These are phyloP conservation scores for Danio rerio DNA, from an alignment of 2,113 vertebrate species.

Conservation along the genomic window DNA sequence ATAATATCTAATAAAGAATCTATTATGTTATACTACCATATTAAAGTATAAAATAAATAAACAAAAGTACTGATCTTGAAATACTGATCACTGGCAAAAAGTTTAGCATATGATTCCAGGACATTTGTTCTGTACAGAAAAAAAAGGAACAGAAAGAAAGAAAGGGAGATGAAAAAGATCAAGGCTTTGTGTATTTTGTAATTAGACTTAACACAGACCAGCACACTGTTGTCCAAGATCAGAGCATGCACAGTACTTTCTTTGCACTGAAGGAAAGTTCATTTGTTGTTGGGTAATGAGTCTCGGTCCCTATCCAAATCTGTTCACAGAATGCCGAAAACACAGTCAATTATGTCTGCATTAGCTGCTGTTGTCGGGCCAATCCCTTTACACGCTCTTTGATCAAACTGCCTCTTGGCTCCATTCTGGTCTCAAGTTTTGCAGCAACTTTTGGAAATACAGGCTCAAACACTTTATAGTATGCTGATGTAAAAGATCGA, in stretches of 20 bases:
- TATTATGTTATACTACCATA: too few species aligned
- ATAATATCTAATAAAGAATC: too few species aligned
- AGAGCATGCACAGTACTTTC: conserved; percentile 72
- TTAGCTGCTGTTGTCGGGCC: conserved; percentile 74
- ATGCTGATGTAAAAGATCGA: neutral
- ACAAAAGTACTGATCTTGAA: neutral
- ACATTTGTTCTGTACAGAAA: neutral
- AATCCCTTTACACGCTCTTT: conserved; percentile 77
- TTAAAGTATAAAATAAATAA: too few species aligned
- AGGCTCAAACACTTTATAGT: neutral
- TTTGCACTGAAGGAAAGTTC: conserved; percentile 74
- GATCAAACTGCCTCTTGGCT: conserved; percentile 64
- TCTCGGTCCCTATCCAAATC: conserved; percentile 72
- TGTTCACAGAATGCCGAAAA: conserved; percentile 79
- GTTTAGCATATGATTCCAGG: neutral
- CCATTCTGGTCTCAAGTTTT: neutral
- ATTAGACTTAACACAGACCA: conserved; percentile 78
- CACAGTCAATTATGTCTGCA: conserved; percentile 84
- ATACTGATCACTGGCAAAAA: neutral
- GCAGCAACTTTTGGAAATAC: neutral
- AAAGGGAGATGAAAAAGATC: conserved; percentile 60
- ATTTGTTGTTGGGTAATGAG: conserved; percentile 82
- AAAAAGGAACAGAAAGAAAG: neutral
- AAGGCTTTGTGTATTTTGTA: conserved; percentile 63
- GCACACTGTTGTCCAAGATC: conserved; percentile 69